These are phyloP conservation scores for Caenorhabditis latens DNA, from an alignment of 1,140 invertebrate genomes.

Conservation along the genomic window DNA sequence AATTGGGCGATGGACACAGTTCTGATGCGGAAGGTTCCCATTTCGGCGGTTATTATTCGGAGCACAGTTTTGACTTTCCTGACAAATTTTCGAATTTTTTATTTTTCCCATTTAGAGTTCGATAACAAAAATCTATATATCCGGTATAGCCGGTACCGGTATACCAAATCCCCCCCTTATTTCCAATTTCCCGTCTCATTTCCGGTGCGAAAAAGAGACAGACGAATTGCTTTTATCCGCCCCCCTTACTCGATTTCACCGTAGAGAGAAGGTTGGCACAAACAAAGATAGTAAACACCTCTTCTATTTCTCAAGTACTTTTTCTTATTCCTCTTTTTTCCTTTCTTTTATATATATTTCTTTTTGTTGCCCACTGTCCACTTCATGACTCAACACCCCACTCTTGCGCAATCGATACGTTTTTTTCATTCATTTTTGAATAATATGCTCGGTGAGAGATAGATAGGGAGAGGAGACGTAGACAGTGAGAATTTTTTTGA, in stretches of 20 bases:
- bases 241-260: background rate
- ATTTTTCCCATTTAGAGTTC: too few relatives aligned
- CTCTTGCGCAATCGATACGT: slow-evolving; percentile 6
- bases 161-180: background rate
- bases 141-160: too few relatives aligned
- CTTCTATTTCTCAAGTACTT: slow-evolving; percentile 38
- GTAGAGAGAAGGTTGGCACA: background rate
- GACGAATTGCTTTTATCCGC: slow-evolving; percentile 31
- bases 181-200: background rate
- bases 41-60: too few relatives aligned
- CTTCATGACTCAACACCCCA: background rate
- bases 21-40: too few relatives aligned
- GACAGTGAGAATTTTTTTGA: background rate
- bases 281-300: slow-evolving; percentile 47
- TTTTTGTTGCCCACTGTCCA: background rate
- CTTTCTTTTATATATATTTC: background rate
- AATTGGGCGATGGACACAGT: too few relatives aligned
- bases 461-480: background rate
- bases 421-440: background rate
- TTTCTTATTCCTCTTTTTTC: background rate
- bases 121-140: too few relatives aligned
- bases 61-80: too few relatives aligned
- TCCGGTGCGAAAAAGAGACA: background rate
- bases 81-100: too few relatives aligned
- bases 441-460: background rate